These are phyloP conservation scores for Rambutsinella grinnellia DNA, from an alignment of 2,888 invertebrate species.

Conservation along the genomic window DNA sequence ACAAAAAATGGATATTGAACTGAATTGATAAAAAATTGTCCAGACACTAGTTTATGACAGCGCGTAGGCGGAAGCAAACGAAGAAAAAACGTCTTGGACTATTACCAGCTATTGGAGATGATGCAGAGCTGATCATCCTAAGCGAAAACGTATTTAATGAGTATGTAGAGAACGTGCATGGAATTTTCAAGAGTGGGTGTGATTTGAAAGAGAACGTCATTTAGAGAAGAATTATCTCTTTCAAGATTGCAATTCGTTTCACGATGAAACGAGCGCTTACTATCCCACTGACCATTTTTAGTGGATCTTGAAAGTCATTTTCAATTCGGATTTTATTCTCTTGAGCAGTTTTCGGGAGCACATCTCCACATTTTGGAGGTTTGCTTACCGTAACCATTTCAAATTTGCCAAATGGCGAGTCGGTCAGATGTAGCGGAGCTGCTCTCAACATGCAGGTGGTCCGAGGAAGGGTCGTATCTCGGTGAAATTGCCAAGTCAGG, in stretches of 20 bases:
- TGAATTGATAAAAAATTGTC: constrained; percentile 34
- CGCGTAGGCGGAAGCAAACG: constrained; percentile 11
- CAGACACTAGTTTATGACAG: constrained; percentile 27
- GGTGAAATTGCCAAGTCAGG: constrained; percentile 79
- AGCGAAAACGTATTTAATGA: background rate
- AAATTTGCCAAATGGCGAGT: constrained; percentile 54
- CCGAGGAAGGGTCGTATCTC: constrained; percentile 81
- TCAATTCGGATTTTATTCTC: background rate
- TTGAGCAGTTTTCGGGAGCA: background rate
- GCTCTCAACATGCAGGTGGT: constrained; percentile 84
- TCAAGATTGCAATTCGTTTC: background rate
- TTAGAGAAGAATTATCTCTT: constrained; percentile 18
- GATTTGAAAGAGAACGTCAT: background rate
- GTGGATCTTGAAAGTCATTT: constrained; percentile 41
- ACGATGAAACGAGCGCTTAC: background rate
- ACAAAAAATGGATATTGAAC: background rate
- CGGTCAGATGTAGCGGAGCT: constrained; percentile 86
- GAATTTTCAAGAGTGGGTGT: constrained; percentile 25
- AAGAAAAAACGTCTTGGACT: background rate
- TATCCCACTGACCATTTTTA: constrained; percentile 28
- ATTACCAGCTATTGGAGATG: no score
- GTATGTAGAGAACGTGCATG: background rate
- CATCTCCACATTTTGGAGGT: constrained; percentile 12
- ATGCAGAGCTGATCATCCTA: background rate
- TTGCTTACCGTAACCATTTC: background rate